These are phyloP conservation scores for Allacma fusca DNA, from an alignment of 2,888 invertebrate genomes.

Conservation along the genomic window DNA sequence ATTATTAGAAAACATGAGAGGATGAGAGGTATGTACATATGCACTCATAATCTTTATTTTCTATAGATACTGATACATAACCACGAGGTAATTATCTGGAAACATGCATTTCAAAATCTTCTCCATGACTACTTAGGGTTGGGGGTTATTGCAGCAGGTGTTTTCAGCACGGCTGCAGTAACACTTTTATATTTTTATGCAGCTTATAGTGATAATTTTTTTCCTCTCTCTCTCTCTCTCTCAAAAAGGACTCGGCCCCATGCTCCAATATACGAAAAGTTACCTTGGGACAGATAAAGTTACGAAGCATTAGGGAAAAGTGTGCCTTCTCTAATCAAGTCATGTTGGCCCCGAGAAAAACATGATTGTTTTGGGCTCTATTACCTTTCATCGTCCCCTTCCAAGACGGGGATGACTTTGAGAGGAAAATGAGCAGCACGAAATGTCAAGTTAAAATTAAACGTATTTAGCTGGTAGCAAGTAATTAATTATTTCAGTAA, in stretches of 20 bases:
- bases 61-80: not conserved
- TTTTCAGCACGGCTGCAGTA: slow-evolving; percentile 31
- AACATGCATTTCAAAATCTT: slow-evolving; percentile 38
- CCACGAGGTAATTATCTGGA: slow-evolving; percentile 43
- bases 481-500: slow-evolving; percentile 1
- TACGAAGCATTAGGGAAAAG: too few species aligned
- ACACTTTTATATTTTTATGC: not conserved
- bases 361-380: slow-evolving; percentile 12
- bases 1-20: not conserved
- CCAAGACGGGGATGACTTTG: too few species aligned
- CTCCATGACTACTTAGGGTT: not conserved
- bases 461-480: slow-evolving; percentile 26
- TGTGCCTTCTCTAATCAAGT: slow-evolving; percentile 26
- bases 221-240: not conserved
- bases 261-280: too few species aligned
- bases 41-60: not conserved
- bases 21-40: not conserved
- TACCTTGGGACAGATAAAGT: too few species aligned
- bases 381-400: not conserved
- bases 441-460: slow-evolving; percentile 24
- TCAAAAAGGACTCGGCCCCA: too few species aligned
- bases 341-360: slow-evolving; percentile 24
- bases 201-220: slow-evolving; percentile 1
- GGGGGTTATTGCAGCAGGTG: slow-evolving; percentile 30
- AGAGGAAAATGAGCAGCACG: not conserved